Conservation (phyloP, 1,140 invertebrate genomes). For the Cyrtorhinus lividipennis region DNA sequence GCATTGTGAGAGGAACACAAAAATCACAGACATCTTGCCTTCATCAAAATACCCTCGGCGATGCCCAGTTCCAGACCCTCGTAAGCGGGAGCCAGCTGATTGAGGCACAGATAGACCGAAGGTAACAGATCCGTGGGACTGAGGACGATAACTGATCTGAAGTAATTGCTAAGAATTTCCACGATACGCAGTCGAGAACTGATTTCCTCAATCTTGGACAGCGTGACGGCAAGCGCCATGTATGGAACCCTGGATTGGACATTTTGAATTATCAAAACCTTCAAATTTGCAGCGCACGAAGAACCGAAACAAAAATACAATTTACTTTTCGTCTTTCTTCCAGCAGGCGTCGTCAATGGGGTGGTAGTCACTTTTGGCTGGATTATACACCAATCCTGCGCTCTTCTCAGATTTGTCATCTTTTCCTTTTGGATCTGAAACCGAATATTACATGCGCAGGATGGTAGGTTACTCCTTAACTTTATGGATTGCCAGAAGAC, state of each 20-base stretch:
- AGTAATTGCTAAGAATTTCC: conserved; percentile 86
- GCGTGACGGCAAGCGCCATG: conserved; percentile 74
- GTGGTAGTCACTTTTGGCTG: conserved; percentile 56
- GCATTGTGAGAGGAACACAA: too few relatives aligned
- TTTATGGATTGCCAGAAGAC: neutral
- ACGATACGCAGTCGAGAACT: conserved; percentile 85
- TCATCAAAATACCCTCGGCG: conserved; percentile 86
- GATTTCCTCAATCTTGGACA: conserved; percentile 80
- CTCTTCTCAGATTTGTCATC: conserved; percentile 4
- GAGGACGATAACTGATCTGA: conserved; percentile 78
- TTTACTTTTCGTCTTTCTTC: conserved; percentile 56
- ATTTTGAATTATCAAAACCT: neutral
- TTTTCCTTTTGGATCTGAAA: conserved; percentile 2
- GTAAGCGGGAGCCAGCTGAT: conserved; percentile 89
- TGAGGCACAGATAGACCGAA: conserved; percentile 88
- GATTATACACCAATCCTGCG: conserved; percentile 49
- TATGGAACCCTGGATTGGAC: conserved; percentile 63
- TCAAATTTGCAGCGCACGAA: neutral
- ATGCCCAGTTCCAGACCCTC: conserved; percentile 80
- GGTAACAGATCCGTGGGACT: conserved; percentile 76
- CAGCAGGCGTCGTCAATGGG: conserved; percentile 83
- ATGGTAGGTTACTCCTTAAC: neutral
- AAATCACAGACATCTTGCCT: conserved; percentile 31
- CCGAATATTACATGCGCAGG: neutral
- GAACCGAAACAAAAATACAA: conserved; percentile 11